Evolutionary conservation across 2,797 vertebrate genomes (phyloP).

Genomic region (Erethizon dorsatum): DNA sequence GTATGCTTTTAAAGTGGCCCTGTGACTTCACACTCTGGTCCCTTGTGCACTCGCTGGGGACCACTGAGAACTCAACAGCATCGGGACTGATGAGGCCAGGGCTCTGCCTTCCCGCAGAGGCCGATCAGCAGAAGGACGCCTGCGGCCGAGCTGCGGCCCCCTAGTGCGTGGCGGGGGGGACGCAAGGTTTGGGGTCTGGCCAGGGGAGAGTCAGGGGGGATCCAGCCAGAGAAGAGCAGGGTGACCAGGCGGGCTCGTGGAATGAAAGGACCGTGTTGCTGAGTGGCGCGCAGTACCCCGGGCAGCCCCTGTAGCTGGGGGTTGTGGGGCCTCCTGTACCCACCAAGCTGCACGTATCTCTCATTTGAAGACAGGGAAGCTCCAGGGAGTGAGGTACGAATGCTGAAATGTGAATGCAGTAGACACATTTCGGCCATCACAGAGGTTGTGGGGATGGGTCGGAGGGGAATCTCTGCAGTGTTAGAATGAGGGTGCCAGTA

Average conservation of each 20-base stretch:
- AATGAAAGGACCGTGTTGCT: rapidly evolving
- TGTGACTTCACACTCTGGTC: background rate
- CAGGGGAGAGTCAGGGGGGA: background rate
- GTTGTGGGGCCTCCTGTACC: background rate
- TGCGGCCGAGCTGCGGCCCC: too few species aligned
- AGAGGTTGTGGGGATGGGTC: background rate
- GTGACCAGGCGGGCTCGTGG: background rate
- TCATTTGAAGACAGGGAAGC: background rate
- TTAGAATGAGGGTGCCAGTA: background rate
- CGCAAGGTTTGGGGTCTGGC: background rate
- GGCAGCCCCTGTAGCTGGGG: background rate
- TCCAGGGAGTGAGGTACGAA: background rate
- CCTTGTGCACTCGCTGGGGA: background rate
- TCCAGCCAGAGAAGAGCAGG: background rate
- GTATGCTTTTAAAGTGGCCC: background rate
- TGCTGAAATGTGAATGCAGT: background rate
- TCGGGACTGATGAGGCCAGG: background rate
- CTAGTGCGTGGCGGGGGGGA: rapidly evolving
- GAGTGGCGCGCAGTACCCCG: rapidly evolving
- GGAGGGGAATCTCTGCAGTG: background rate
- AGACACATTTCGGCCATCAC: background rate
- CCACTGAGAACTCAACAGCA: background rate
- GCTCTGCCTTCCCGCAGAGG: background rate
- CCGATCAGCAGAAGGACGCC: background rate
- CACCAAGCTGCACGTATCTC: background rate